Evolutionary conservation across 2,888 invertebrate genomes (phyloP).

Genomic region (Platycheirus rosarum): DNA sequence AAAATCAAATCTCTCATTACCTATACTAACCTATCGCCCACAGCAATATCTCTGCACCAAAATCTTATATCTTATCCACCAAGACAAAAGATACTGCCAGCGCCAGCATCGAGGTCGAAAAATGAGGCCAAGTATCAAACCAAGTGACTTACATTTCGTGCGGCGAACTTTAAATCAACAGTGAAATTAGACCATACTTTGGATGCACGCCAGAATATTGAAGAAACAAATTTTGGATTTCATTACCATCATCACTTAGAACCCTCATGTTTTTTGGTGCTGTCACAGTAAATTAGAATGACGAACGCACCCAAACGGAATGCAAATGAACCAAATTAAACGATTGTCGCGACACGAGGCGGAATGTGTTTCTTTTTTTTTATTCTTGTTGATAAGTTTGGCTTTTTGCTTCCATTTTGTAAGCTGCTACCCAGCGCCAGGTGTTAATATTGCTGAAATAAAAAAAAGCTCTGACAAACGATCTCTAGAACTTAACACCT

Average conservation of each 20-base stretch:
- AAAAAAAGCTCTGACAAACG: not conserved
- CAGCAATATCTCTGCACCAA: not conserved
- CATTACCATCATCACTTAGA: not conserved
- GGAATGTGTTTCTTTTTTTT: constrained; percentile 19
- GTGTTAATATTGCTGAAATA: constrained; percentile 3
- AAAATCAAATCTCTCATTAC: not conserved
- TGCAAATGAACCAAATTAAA: constrained; percentile 39
- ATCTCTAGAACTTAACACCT: not conserved
- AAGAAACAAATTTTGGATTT: constrained; percentile 14
- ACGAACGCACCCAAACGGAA: constrained; percentile 42
- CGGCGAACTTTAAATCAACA: constrained; percentile 42
- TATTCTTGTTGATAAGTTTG: too few relatives aligned
- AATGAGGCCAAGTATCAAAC: constrained; percentile 37
- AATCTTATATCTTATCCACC: too few relatives aligned
- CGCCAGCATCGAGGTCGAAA: constrained; percentile 5
- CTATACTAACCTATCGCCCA: constrained; percentile 1
- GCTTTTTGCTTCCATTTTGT: not conserved
- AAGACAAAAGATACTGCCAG: not conserved
- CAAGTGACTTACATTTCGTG: constrained; percentile 51
- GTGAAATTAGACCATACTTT: constrained; percentile 42
- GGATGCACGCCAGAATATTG: not conserved
- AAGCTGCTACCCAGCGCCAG: not conserved
- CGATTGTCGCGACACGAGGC: constrained; percentile 6
- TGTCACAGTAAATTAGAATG: constrained; percentile 25
- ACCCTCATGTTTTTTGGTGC: constrained; percentile 1